Percentiles rank a stretch among this genome's conserved stretches.
Conservation (phyloP, 1,140 invertebrate genomes). For the Centruroides sculpturatus region DNA sequence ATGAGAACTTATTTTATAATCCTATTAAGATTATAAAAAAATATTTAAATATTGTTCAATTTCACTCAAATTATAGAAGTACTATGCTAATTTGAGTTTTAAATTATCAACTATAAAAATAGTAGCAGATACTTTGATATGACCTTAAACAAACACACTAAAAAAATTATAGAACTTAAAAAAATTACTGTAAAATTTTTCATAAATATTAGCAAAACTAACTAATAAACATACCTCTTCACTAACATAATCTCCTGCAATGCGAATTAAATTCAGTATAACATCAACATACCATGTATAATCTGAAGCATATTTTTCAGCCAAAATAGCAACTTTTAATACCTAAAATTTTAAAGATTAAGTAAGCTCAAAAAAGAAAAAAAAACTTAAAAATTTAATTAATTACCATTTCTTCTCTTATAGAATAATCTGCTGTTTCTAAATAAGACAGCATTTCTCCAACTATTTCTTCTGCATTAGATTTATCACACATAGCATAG, state of each 20-base stretch:
- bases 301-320: conserved; percentile 99
- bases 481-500: conserved; percentile 99
- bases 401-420: conserved; percentile 94
- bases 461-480: conserved; percentile 98
- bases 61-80: too few species aligned
- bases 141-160: too few species aligned
- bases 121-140: too few species aligned
- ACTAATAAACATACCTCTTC: conserved; percentile 35
- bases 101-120: too few species aligned
- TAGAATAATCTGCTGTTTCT: conserved; percentile 98
- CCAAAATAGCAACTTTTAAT: conserved; percentile 96
- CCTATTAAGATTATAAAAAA: too few species aligned
- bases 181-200: too few species aligned
- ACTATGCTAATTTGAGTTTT: too few species aligned
- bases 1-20: too few species aligned
- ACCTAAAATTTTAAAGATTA: conserved; percentile 26
- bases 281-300: conserved; percentile 99
- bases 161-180: too few species aligned
- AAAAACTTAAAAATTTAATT: background rate
- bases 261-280: conserved; percentile 96
- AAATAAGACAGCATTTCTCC: conserved; percentile 99
- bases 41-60: too few species aligned
- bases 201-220: too few species aligned
- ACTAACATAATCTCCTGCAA: conserved; percentile 97
- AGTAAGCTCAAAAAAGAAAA: background rate